Conservation (phyloP, 2,797 vertebrate genomes). For the Myotis daubentonii region DNA sequence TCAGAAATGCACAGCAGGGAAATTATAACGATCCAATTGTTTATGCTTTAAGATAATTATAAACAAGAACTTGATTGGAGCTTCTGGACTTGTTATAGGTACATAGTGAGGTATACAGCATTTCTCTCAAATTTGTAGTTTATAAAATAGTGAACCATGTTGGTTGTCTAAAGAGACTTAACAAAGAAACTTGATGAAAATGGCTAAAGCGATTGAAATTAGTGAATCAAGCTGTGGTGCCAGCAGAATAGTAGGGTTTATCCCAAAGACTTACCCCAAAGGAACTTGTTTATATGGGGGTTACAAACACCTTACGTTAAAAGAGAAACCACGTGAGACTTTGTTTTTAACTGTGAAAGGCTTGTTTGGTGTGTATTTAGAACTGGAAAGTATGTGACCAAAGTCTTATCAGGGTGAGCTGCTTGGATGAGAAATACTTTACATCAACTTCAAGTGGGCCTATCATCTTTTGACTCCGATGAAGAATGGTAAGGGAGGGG, state of each 20-base stretch:
- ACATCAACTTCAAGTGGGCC: background rate
- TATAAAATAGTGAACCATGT: background rate
- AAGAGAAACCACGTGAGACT: background rate
- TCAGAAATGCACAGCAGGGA: conserved; percentile 43
- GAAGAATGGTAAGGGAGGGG: background rate
- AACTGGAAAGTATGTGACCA: background rate
- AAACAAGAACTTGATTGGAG: conserved; percentile 45
- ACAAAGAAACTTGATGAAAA: conserved; percentile 19
- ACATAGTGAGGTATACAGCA: background rate
- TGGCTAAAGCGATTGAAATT: background rate
- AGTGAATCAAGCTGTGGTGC: background rate
- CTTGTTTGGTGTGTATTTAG: background rate
- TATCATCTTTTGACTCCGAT: background rate
- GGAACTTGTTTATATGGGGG: background rate
- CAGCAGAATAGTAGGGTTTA: background rate
- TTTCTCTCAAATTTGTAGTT: conserved; percentile 5
- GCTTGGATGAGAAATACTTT: background rate
- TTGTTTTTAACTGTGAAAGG: background rate
- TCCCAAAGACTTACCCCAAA: background rate
- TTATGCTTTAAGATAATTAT: background rate
- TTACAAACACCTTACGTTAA: background rate
- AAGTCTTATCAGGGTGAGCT: background rate
- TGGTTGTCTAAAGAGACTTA: background rate
- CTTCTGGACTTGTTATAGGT: background rate
- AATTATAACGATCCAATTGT: background rate